A percentile compares a stretch with the other conserved stretches of the same genome.
Evolutionary conservation across 2,888 invertebrate species (phyloP).

Genomic region (Chrysina gloriosa): DNA sequence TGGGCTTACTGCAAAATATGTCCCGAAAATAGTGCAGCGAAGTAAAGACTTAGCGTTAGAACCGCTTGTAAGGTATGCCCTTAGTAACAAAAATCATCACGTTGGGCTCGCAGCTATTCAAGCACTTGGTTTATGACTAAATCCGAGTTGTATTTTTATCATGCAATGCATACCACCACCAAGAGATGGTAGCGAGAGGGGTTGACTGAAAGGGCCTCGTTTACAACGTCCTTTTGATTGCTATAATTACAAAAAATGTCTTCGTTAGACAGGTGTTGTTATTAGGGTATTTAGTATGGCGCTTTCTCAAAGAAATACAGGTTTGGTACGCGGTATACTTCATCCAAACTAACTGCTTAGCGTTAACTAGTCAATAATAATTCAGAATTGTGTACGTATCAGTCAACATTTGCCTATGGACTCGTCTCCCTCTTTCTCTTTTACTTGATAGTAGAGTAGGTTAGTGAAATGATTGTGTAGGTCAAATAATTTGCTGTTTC

Average conservation of each 20-base stretch:
- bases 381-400: background rate
- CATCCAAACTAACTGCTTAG: slow-evolving; percentile 18
- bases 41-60: slow-evolving; percentile 72
- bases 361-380: background rate
- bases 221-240: slow-evolving; percentile 62
- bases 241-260: slow-evolving; percentile 64
- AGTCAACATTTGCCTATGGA: too few species aligned
- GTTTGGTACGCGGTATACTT: background rate
- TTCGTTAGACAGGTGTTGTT: slow-evolving; percentile 63
- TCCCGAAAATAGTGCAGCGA: slow-evolving; percentile 71
- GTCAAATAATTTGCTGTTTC: background rate
- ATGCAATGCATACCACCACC: slow-evolving; percentile 63
- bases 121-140: slow-evolving; percentile 67
- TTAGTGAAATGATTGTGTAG: too few species aligned
- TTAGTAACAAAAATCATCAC: slow-evolving; percentile 75
- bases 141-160: slow-evolving; percentile 62
- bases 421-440: too few species aligned
- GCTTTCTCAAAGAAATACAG: slow-evolving; percentile 29
- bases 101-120: slow-evolving; percentile 84
- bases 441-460: too few species aligned
- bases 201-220: slow-evolving; percentile 64
- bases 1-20: slow-evolving; percentile 73
- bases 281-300: slow-evolving; percentile 15
- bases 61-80: slow-evolving; percentile 56
- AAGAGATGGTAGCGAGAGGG: slow-evolving; percentile 67